Base-by-base conservation (phyloP, 2,888 invertebrate species). In the Hecatera dysodea region DNA sequence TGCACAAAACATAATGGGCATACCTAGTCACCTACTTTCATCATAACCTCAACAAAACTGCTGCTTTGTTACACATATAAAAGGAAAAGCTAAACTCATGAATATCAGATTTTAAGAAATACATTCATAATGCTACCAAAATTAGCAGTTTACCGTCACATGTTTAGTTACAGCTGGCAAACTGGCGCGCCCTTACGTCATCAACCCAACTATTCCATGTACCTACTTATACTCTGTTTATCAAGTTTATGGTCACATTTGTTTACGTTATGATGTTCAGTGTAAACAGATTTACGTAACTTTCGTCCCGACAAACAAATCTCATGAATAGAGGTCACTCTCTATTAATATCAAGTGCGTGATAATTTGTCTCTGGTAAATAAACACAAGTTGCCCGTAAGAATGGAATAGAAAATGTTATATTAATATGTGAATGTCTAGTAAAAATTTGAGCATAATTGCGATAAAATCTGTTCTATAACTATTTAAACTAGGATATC, bases 161-260 rank as follows among this genome's bases (percentile, higher is more conserved):
- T 72, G 70, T 72, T 67, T 60, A 68, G 64, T 56, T 67, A 46
- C 50, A 60, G 46, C 55, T 39, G 60, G 66, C 59, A 19, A 73
- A 67, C 60, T 67, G 64, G 64, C 73, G 62, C 78, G 68, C 73
- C 56, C 57, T 83, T 65, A 77, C 84, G 80, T 83, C 83, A 83
- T 69, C 70, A 50, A 39, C 56, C 61, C 52, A 78, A 77, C 73
- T 75, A 72, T 84, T 82, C 60, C 70, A 64, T 80, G 72, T 75
- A 76, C 77, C 77, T 81, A 80, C 69, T 66, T 78, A 55, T 61
- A 72, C 72, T 77, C 64, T 78, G 78, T 78, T 81, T 84, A 86
- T 85, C 87, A 89, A 89, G 88, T 87, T 89, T 88, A 89, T 86
- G 89, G 89, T 83, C 90, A 88, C 76, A 83, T 79, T 83, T 88